Conservation (phyloP, 2,888 invertebrate genomes). For the Leptinotarsa rubiginosa region DNA sequence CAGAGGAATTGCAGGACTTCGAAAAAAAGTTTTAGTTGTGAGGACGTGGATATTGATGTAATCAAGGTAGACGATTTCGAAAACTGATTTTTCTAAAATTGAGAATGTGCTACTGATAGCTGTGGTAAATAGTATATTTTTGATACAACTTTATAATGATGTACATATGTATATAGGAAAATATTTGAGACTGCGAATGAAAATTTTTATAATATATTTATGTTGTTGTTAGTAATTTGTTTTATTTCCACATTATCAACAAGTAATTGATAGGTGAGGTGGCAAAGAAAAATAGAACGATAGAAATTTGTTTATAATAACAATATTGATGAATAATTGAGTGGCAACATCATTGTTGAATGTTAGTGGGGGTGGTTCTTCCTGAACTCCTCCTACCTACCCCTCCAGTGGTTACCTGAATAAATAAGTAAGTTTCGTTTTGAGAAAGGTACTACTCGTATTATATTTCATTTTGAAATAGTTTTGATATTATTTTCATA, state of each 20-base stretch:
- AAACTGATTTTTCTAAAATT: slow-evolving; percentile 29
- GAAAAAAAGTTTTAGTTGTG: slow-evolving; percentile 57
- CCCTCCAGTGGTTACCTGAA: too few species aligned
- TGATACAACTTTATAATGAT: slow-evolving; percentile 23
- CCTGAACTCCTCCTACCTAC: too few species aligned
- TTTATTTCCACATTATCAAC: not conserved
- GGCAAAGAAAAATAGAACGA: too few species aligned
- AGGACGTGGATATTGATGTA: slow-evolving; percentile 64
- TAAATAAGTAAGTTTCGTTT: too few species aligned
- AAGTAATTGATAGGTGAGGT: not conserved
- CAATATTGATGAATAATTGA: too few species aligned
- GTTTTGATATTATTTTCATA: too few species aligned
- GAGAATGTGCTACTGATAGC: not conserved
- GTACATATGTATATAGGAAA: slow-evolving; percentile 2
- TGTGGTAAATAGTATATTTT: slow-evolving; percentile 22
- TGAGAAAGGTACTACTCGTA: too few species aligned
- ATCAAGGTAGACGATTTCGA: slow-evolving; percentile 59
- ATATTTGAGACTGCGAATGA: slow-evolving; percentile 14
- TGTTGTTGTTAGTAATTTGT: not conserved
- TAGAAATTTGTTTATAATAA: too few species aligned
- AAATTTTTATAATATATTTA: slow-evolving; percentile 3
- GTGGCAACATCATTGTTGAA: too few species aligned
- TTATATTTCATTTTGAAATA: too few species aligned
- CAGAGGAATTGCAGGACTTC: slow-evolving; percentile 64
- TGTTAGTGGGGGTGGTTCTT: too few species aligned